A percentile compares a stretch with the other conserved stretches of the same genome.
Evolutionary conservation across 2,888 invertebrate species (phyloP).

Genomic region (Lobophora halterata): DNA sequence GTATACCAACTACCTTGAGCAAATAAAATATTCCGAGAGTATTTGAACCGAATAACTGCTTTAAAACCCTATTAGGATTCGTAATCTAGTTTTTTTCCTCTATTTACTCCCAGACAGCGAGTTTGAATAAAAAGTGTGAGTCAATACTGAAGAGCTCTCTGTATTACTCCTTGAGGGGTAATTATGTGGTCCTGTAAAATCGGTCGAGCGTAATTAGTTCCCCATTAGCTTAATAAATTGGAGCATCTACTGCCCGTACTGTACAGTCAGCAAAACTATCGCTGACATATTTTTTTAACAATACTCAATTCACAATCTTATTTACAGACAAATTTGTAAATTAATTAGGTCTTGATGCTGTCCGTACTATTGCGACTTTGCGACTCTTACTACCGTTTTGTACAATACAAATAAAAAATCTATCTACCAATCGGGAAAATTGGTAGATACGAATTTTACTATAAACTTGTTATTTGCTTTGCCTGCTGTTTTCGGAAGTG

Average conservation of each 20-base stretch:
- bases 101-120: constrained; percentile 8
- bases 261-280: constrained; percentile 2
- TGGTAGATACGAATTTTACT: constrained; percentile 23
- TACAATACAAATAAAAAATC: constrained; percentile 52
- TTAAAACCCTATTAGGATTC: constrained; percentile 5
- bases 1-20: background rate
- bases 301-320: too few relatives aligned
- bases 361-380: too few relatives aligned
- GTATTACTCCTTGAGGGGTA: constrained; percentile 54
- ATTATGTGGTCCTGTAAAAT: constrained; percentile 62
- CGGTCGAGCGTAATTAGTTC: constrained; percentile 68
- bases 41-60: constrained; percentile 1
- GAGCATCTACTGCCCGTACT: constrained; percentile 24
- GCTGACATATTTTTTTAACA: too few relatives aligned
- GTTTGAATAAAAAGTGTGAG: constrained; percentile 22
- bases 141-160: constrained; percentile 9
- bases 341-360: too few relatives aligned
- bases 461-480: constrained; percentile 40
- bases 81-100: constrained; percentile 15
- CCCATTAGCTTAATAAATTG: constrained; percentile 70
- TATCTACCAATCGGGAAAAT: constrained; percentile 29
- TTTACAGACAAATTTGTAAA: too few relatives aligned
- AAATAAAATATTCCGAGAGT: background rate
- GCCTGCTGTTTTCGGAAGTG: constrained; percentile 33
- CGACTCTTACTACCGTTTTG: constrained; percentile 36